Evolutionary conservation across 2,797 vertebrate species (phyloP), one percentile per base, ranked within the genome.

Genomic region (Falco biarmicus): DNA sequence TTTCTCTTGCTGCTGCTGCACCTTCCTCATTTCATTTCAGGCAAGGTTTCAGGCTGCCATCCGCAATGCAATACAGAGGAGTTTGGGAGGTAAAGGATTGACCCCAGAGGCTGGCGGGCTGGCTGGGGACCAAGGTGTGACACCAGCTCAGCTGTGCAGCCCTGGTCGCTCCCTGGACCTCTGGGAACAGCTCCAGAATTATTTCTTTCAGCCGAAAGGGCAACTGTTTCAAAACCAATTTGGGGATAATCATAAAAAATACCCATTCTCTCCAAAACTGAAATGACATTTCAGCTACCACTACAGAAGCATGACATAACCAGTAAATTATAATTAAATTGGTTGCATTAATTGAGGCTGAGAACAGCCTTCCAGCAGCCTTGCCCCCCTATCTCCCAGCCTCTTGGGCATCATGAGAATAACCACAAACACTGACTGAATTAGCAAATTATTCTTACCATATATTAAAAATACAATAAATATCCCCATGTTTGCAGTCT

Each of bases 51-150:
- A 13, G 29, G 61, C 53, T 66, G 74, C 43, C 24, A 28, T 12
- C 54, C 8, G 50, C 2, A 5, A 60, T 0, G 1, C 5, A 4
- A 32, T 21, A n/a, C 7, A 1, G 22, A 8, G 4, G 28, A 28
- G 22, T 79, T 61, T 73, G 73, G 64, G 50, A 28, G 28, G 20
- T 5, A 37, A 65, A 77, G 75, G n/a, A 53, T 45, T 41, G 48
- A 9, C 7, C 14, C 22, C 11, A 51, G 28, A 22, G 56, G 56
- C 22, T 65, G 73, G 57, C 51, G 63, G 84, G 20, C 77, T 25
- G 74, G 21, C 47, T 45, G 68, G 43, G 71, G 20, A 74, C 57
- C 43, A 34, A 53, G 57, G 37, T 53, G 16, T 25, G 61, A 56
- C 70, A 78, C 1, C 8, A 84, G 54, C 70, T 60, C 86, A 82